Percentiles rank a stretch among this genome's conserved stretches.
phyloP scores from a whole-genome alignment of 2,888 invertebrate genomes.

The Drosophila crucigera region DNA sequence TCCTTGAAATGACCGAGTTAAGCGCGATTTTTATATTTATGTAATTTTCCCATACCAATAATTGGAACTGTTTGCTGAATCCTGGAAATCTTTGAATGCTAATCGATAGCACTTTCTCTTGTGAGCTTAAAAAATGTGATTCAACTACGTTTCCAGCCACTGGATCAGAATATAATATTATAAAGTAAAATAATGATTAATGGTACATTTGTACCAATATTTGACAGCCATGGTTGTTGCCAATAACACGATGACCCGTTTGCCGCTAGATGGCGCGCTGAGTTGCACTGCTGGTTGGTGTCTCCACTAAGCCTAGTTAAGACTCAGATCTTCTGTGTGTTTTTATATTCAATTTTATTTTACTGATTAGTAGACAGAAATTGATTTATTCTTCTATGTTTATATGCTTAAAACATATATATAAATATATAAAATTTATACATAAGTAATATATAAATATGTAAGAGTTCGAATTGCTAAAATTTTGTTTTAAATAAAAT shows the following conservation, averaged over 20 bases:
- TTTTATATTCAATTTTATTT: not conserved
- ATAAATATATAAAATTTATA: not conserved
- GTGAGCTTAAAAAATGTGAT: not conserved
- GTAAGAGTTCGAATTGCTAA: not conserved
- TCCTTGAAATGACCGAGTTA: not conserved
- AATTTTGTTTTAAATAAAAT: not conserved
- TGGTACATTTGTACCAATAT: not conserved
- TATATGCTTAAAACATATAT: not conserved
- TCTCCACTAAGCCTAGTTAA: constrained; percentile 1
- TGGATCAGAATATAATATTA: not conserved
- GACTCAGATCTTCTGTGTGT: not conserved
- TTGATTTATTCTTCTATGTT: not conserved
- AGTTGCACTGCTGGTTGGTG: not conserved
- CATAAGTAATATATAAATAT: not conserved
- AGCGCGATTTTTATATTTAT: not conserved
- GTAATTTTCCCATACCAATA: not conserved
- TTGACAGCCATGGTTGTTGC: not conserved
- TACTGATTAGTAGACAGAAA: not conserved
- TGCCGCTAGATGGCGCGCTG: constrained; percentile 22
- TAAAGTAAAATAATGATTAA: not conserved
- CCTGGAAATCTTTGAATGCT: not conserved
- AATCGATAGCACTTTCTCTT: not conserved
- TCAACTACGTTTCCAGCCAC: not conserved
- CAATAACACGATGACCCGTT: not conserved
- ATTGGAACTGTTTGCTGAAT: not conserved